phyloP scores from a whole-genome alignment of 2,113 vertebrate species.

The Deroptyus accipitrinus region DNA sequence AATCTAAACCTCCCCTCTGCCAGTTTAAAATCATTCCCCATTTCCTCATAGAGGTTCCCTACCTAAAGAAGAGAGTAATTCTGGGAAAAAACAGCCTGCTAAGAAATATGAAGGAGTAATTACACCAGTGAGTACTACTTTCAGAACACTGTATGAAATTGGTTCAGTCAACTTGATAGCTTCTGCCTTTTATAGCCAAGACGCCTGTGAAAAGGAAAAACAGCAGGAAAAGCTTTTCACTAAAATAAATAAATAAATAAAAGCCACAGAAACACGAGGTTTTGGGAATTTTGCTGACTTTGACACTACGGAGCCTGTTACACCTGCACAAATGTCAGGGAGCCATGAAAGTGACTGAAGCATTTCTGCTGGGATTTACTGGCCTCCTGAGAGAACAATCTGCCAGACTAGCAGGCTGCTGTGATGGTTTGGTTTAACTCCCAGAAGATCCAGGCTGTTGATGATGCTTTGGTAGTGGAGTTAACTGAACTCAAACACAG shows the following conservation, averaged over 20 bases:
- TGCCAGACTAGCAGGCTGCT: not conserved
- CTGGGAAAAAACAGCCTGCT: not conserved
- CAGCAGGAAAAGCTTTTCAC: not conserved
- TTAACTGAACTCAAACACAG: not conserved
- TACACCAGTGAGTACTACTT: not conserved
- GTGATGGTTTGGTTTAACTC: not conserved
- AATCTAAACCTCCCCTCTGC: not conserved
- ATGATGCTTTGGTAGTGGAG: not conserved
- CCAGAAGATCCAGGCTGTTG: not conserved
- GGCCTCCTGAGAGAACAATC: not conserved
- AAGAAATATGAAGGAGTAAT: not conserved
- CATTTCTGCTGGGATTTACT: not conserved
- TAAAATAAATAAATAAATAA: not conserved
- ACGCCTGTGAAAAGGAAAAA: not conserved
- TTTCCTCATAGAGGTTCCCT: not conserved
- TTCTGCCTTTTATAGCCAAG: not conserved
- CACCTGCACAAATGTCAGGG: not conserved
- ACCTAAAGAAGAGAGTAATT: not conserved
- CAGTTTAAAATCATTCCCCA: not conserved
- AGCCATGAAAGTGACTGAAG: not conserved
- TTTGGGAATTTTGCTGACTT: not conserved
- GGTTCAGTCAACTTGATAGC: not conserved
- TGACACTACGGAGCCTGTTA: not conserved
- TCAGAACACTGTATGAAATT: not conserved
- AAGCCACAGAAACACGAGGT: not conserved